phyloP scores from a whole-genome alignment of 2,113 vertebrate genomes.

The Progne subis region DNA sequence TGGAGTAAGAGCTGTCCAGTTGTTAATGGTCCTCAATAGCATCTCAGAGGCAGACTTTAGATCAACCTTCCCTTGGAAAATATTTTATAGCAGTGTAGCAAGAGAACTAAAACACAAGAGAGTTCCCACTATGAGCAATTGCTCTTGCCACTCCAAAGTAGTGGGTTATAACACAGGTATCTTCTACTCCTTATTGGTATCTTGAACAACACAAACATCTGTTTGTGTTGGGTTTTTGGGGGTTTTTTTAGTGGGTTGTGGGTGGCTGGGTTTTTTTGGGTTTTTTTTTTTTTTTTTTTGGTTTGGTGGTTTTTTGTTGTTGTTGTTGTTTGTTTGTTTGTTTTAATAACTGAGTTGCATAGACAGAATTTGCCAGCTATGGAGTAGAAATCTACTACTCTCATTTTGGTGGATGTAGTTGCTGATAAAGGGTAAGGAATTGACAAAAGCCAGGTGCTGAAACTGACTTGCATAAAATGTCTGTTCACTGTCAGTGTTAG shows the following conservation, averaged over 20 bases:
- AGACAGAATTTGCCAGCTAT: background rate
- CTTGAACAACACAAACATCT: background rate
- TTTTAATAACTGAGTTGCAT: background rate
- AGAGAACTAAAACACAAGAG: background rate
- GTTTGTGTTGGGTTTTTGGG: background rate
- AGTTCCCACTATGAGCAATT: background rate
- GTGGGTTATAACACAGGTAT: background rate
- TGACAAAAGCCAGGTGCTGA: constrained; percentile 8
- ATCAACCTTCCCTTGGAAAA: background rate
- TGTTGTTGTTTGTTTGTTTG: no score
- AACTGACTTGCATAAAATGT: background rate
- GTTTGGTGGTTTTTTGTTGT: background rate
- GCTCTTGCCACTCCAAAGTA: background rate
- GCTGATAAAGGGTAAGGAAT: background rate
- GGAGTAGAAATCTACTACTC: background rate
- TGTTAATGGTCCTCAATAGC: background rate
- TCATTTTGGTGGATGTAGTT: background rate
- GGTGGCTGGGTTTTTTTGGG: background rate
- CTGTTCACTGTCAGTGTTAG: background rate
- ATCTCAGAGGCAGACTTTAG: background rate
- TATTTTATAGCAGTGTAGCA: background rate
- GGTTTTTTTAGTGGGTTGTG: no score
- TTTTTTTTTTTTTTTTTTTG: background rate
- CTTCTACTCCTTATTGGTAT: background rate
- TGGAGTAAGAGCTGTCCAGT: background rate